Conservation (phyloP, 2,113 vertebrate genomes). For the Cheirogaleus medius region DNA sequence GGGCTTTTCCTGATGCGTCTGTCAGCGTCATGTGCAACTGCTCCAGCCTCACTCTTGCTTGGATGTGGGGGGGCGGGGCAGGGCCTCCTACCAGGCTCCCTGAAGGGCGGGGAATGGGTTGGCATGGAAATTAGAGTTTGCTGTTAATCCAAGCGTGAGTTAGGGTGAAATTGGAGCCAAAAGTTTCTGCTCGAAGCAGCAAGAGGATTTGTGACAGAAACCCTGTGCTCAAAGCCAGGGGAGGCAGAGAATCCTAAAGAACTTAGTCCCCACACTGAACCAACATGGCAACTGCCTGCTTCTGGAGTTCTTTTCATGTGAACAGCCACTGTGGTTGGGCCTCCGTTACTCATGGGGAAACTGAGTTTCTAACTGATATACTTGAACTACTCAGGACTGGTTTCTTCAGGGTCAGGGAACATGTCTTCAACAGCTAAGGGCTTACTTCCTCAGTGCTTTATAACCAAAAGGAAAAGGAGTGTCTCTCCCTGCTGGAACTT, state of each 20-base stretch:
- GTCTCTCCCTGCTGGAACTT: not conserved
- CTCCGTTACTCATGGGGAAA: not conserved
- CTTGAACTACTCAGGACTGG: not conserved
- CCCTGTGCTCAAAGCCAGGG: not conserved
- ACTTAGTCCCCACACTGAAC: not conserved
- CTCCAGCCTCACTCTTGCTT: not conserved
- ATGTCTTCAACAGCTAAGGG: not conserved
- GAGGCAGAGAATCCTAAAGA: not conserved
- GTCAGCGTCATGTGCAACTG: not conserved
- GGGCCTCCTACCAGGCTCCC: constrained; percentile 39
- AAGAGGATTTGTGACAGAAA: not conserved
- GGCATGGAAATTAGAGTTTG: constrained; percentile 56
- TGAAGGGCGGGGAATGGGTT: constrained; percentile 53
- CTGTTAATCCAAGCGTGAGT: constrained; percentile 50
- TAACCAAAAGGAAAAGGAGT: not conserved
- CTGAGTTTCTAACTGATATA: not conserved
- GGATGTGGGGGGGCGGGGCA: not conserved
- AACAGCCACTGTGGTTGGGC: not conserved
- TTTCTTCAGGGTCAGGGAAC: not conserved
- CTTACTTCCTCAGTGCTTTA: not conserved
- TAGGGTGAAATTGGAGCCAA: not conserved
- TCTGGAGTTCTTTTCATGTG: not conserved
- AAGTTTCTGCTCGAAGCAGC: not conserved
- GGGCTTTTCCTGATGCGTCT: not conserved
- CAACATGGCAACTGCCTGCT: not conserved